A percentile compares a stretch with the other conserved stretches of the same genome.
phyloP scores from a whole-genome alignment of 2,113 vertebrate genomes.

The Chloroceryle aenea region DNA sequence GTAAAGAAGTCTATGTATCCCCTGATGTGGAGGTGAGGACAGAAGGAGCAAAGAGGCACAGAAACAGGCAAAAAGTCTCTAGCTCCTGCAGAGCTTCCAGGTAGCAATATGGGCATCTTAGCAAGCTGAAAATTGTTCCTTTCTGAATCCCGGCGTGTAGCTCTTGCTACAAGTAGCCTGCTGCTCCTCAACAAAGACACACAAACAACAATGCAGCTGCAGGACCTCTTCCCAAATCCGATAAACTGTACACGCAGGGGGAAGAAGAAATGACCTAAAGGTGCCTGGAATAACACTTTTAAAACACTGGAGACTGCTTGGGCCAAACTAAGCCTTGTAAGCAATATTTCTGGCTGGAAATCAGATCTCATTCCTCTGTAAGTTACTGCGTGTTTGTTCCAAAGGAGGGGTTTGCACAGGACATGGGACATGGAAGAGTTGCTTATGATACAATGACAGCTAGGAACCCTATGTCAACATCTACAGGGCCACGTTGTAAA shows the following conservation, averaged over 20 bases:
- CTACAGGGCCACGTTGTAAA: fast-evolving
- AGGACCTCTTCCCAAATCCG: neutral
- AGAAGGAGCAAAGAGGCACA: neutral
- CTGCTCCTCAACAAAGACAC: neutral
- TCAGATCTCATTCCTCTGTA: neutral
- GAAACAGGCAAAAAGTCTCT: neutral
- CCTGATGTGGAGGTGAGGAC: conserved; percentile 3
- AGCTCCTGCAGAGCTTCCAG: conserved; percentile 30
- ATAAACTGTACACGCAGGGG: neutral
- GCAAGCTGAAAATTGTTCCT: conserved; percentile 36
- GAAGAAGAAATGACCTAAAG: neutral
- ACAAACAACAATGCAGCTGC: neutral
- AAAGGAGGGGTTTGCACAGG: neutral
- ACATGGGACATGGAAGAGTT: neutral
- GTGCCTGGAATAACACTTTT: neutral
- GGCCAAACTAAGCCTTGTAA: neutral
- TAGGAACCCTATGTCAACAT: neutral
- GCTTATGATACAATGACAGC: neutral
- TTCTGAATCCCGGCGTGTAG: neutral
- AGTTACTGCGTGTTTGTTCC: neutral
- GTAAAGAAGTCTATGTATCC: neutral
- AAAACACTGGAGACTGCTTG: neutral
- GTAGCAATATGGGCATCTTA: neutral
- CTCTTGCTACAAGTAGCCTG: neutral
- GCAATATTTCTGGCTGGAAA: neutral